phyloP scores from a whole-genome alignment of 2,888 invertebrate genomes.

The Galerucella nymphaeae region DNA sequence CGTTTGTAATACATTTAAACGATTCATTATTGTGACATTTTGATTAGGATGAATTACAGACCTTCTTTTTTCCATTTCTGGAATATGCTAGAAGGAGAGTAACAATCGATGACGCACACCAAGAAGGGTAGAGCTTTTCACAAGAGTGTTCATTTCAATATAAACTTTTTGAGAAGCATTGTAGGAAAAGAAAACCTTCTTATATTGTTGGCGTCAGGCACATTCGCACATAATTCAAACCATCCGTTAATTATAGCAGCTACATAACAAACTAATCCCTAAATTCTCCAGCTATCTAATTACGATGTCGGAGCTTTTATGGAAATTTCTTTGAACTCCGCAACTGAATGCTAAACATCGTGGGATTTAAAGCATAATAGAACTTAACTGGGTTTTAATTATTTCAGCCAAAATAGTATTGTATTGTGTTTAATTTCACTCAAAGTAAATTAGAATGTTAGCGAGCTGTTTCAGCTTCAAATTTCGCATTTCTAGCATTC shows the following conservation, averaged over 20 bases:
- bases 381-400: conserved; percentile 15
- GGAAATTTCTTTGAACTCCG: conserved; percentile 20
- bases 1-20: too few relatives aligned
- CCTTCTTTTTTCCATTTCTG: too few relatives aligned
- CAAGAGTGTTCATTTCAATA: too few relatives aligned
- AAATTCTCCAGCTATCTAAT: conserved; percentile 18
- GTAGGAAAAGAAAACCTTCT: too few relatives aligned
- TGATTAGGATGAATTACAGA: too few relatives aligned
- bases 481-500: conserved; percentile 13
- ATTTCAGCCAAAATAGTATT: conserved; percentile 20
- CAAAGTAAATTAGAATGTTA: conserved; percentile 24
- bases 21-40: too few relatives aligned
- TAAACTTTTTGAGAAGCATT: too few relatives aligned
- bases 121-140: too few relatives aligned
- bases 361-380: conserved; percentile 19
- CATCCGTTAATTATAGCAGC: neutral
- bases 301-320: neutral
- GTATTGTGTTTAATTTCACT: conserved; percentile 15
- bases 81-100: too few relatives aligned
- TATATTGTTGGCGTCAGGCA: too few relatives aligned
- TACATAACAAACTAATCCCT: neutral
- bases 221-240: neutral
- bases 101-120: too few relatives aligned
- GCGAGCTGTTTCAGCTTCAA: conserved; percentile 5
- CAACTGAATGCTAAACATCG: conserved; percentile 9